Base-by-base conservation (phyloP, 2,888 invertebrate species). In the Vanessa cardui region DNA sequence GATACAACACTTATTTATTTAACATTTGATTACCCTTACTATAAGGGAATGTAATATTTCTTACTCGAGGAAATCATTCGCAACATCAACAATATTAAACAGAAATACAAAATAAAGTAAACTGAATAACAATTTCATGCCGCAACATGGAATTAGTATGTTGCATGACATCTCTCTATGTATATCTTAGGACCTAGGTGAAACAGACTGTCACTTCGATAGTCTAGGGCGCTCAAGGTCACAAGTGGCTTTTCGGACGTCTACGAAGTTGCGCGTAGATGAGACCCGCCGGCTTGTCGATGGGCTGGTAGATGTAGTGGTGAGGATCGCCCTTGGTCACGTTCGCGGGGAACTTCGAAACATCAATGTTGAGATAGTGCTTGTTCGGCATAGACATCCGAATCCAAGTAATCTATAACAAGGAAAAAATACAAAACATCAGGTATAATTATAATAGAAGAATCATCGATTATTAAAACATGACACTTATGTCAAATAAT, bases 321-420 rank as follows among this genome's bases (percentile, higher is more conserved):
- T 86, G 80, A 59, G 96, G 95, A 31, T 95, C 94, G 0, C 94
- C 94, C 21, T 94, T 94, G 16, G 94, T 94, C 18, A 96, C 91
- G 60, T 94, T 90, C 1, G 92, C 91, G 31, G 96, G 95, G 86
- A 97, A 96, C 77, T 95, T 96, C 8, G 95, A 94, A 78, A 96
- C 94, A 81, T 97, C 96, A 54, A 96, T 94, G 75, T 94, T 94
- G 76, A 96, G 94, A 82, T 97, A 97, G 81, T 97, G 97, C 77
- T 96, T 96, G 85, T 97, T 97, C 0, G 97, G 97, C 95, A 97
- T 95, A 69, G 94, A 94, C 95, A 96, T 96, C 75, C 95, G 94
- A 62, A 96, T 95, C 81, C 94, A 94, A 6, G 92, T 89, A 58
- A 96, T 94, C 95, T 96, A 69, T 64, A 59, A 63, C 44, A 62